Base-by-base conservation (phyloP, 2,797 vertebrate genomes). In the Cygnus olor region DNA sequence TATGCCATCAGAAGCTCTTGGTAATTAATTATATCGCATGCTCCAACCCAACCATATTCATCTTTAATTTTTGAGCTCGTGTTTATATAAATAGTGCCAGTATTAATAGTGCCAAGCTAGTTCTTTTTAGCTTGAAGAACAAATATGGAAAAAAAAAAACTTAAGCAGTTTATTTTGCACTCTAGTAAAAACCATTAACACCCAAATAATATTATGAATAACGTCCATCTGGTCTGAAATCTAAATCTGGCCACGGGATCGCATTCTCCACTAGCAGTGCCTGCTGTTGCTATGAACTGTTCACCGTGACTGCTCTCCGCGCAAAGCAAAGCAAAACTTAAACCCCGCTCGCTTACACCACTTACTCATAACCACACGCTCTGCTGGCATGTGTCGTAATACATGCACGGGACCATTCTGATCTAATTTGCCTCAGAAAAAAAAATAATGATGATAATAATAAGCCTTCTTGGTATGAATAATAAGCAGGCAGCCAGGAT, bases 141-240 rank as follows among this genome's bases (percentile, higher is more conserved):
- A 92, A 92, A 83, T 73, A 83, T 89, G 77, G 36, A 80, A 27
- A 16, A 9, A 77, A 54, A 44, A 71, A 61, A 28, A 24, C 11
- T 49, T 51, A 32, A 28, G 69, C 95, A 73, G 80, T 91, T 96
- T 97, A 90, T 81, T 95, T 96, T 82, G 80, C 93, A 92, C 90
- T 79, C 49, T 32, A 53, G 72, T 28, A 92, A 61, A 88, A 95
- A 45, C 16, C 32, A 60, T 69, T 94, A 93, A 82, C 90, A 76
- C 69, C 9, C 74, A 76, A 79, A 34, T 45, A 94, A 82, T 60
- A 92, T 82, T 85, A 92, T 63, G 47, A 89, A 69, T 80, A 88
- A 73, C 0, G 4, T 85, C 93, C 93, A 95, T 96, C 91, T 94
- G 94, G 80, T 88, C 89, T 90, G 90, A 93, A 94, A 93, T 69